Evolutionary conservation across 2,888 invertebrate species (phyloP), one percentile per base, ranked within the genome.

Genomic region (Laspeyria flexula): DNA sequence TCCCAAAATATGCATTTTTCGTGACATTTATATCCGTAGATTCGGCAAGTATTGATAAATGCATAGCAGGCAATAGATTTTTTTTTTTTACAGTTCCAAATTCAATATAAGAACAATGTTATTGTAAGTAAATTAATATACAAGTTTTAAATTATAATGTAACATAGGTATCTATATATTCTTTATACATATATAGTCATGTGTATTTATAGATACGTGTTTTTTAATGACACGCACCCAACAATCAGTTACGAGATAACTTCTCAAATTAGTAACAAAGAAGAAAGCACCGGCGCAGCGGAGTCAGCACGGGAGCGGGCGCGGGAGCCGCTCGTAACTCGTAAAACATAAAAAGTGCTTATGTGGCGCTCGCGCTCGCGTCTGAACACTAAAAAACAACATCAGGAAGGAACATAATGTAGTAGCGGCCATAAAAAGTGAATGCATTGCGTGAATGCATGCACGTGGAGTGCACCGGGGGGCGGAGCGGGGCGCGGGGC

Each of bases 381-480:
- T 71, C 80, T 13, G 81, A 79, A 84, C 83, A 84, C 81, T 85
- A 86, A 89, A 90, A 88, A 88, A 88, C 84, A 76, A 73, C 79
- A 73, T 81, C 83, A 85, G 86, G 84, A 84, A 88, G 85, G 81
- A 88, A 90, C 87, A 90, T 90, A 85, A 90, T 88, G 86, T 90
- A 89, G 90, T 87, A 85, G 88, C 88, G 78, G 72, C 83, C 84
- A 86, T 89, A 90, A 90, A 90, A 90, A 87, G 86, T 81, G 88
- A 88, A 90, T 90, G 90, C 90, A 87, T 83, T 87, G 88, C 88
- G 86, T 90, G 89, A 87, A 83, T 87, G 88, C 88, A 86, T 90
- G 89, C 88, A 89, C 84, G 86, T 86, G 88, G 85, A 88, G 86
- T 86, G 87, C 85, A 84, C 51, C 78, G 81, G 81, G 78, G 78